Base-by-base conservation (phyloP, 2,888 invertebrate genomes). In the Horisme vitalbata region DNA sequence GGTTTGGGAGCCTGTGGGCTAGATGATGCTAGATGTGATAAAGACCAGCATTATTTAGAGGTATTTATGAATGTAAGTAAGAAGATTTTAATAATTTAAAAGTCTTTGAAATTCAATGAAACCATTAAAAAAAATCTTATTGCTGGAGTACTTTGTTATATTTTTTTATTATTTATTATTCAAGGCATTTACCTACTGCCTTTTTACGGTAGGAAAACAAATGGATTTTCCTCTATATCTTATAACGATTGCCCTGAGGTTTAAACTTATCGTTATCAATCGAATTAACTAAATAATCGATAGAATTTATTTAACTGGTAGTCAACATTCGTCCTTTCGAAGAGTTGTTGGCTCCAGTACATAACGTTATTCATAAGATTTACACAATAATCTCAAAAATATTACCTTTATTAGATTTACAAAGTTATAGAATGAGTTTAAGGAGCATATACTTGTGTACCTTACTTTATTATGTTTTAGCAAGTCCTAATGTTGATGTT, bases 221-320 rank as follows among this genome's bases (percentile, higher is more conserved):
- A 36, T 41, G 38, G 35, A 46, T 26, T 33, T 28, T 14, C 35
- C 32, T 28, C 35, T 44, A 27, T 27, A 41, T 41, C 21, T 28
- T 34, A 38, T 13, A 27, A 32, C 14, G 39, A 21, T 37, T 41
- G 39, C 38, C 50, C 50, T 52, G 47, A 46, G 21, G 37, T 41
- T 37, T 65, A 18, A 4, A 15, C 18, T 18, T 18, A 68, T 71
- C 66, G 38, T 43, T 52, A 49, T 57, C 63, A 62, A 63, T 57
- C 61, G 61, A 65, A 57, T 60, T 62, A 60, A 61, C 59, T 43
- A 58, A 48, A 49, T 55, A 58, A 65, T 66, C 56, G 57, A 55
- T n/a, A n/a, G n/a, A n/a, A n/a, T n/a, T n/a, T n/a, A n/a, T n/a
- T n/a, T n/a, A n/a, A n/a, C n/a, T n/a, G n/a, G 59, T 55, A 68